Base-by-base conservation (phyloP, 2,888 invertebrate genomes). In the Sepioteuthis lessoniana region DNA sequence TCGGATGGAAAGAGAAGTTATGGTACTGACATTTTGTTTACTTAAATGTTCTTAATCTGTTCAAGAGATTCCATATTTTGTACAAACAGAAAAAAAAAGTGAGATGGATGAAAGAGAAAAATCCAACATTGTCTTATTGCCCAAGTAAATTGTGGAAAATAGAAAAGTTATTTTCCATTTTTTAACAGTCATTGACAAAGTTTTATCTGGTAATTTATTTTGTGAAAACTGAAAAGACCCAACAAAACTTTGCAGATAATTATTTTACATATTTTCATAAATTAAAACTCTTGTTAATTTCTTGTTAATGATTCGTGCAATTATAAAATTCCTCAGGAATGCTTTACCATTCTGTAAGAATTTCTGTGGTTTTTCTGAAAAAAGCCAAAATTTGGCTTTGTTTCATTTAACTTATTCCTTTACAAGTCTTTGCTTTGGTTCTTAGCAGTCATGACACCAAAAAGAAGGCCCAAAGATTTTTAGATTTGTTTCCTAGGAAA, bases 241-340 rank as follows among this genome's bases (percentile, higher is more conserved):
- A 55, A n/a, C n/a, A 76, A n/a, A 35, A 76, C n/a, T n/a, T 76
- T n/a, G n/a, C 76, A 60, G 60, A 60, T 60, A 60, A 60, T 8
- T 60, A n/a, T 76, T 76, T 76, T 10, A 76, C 76, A n/a, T n/a
- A 76, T 76, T 76, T 76, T 76, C n/a, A 76, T 76, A 76, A 76
- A 76, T 76, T 76, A 76, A 60, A 76, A n/a, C n/a, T 76, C 13
- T n/a, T n/a, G 55, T n/a, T n/a, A 76, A 76, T 55, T 55, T 55
- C 21, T 55, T 55, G 55, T 55, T 55, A 55, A 55, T 76, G 7
- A 76, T 13, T 31, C n/a, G 7, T 76, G 76, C 76, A 76, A 76
- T 13, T 76, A 10, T 31, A n/a, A 76, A 76, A 76, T n/a, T 31
- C n/a, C 76, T n/a, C 76, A 76, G 19, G 55, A 25, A 55, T 55